Conservation (phyloP, 2,888 invertebrate genomes). For the Archips crataeganus region DNA sequence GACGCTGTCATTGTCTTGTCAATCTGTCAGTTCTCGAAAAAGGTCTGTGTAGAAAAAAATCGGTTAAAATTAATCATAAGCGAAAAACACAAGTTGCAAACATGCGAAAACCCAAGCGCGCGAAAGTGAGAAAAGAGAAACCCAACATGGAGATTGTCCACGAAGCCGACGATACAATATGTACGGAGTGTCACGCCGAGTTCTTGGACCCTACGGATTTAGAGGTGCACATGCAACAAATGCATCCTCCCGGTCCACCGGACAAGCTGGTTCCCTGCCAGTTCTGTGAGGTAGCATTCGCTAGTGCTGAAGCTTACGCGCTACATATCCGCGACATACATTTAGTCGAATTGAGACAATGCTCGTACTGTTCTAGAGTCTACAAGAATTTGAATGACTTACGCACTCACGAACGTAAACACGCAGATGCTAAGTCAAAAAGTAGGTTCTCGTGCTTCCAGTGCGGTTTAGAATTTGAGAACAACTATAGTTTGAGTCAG, state of each 20-base stretch:
- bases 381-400: conserved; percentile 51
- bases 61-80: background rate
- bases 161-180: conserved; percentile 60
- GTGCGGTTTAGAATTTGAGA: conserved; percentile 54
- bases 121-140: background rate
- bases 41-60: no score
- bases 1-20: no score
- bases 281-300: conserved; percentile 56
- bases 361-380: conserved; percentile 61
- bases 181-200: conserved; percentile 64
- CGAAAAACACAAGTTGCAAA: background rate
- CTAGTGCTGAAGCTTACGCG: conserved; percentile 57
- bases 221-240: conserved; percentile 59
- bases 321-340: conserved; percentile 65
- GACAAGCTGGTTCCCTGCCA: conserved; percentile 52
- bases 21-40: no score
- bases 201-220: conserved; percentile 72
- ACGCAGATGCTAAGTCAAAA: conserved; percentile 46
- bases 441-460: conserved; percentile 60
- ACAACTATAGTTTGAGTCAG: conserved; percentile 49
- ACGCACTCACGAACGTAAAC: conserved; percentile 60
- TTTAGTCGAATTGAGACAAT: conserved; percentile 54
- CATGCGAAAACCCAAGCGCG: conserved; percentile 13
- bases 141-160: conserved; percentile 3
- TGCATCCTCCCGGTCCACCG: conserved; percentile 53